These are phyloP conservation scores for Artemisiospiza belli DNA, from an alignment of 2,113 vertebrate species.

Conservation along the genomic window DNA sequence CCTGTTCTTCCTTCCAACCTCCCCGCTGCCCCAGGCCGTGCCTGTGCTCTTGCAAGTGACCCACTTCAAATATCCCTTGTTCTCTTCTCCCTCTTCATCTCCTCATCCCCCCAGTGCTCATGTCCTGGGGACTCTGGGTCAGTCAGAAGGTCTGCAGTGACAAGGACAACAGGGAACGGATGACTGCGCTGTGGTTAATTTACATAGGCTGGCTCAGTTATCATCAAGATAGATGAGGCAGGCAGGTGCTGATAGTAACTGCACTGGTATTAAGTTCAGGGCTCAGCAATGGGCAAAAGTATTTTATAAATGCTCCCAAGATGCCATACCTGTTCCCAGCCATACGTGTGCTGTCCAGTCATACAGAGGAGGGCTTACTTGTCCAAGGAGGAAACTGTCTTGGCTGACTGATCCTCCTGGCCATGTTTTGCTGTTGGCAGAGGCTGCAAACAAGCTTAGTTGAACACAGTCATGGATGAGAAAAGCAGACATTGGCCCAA, in stretches of 20 bases:
- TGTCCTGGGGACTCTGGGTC: neutral
- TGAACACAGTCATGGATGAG: neutral
- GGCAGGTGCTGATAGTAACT: neutral
- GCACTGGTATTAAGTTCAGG: neutral
- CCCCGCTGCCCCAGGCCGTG: neutral
- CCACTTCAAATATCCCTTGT: neutral
- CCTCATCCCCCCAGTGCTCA: neutral
- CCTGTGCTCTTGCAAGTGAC: neutral
- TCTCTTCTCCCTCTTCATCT: neutral
- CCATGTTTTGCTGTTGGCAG: neutral
- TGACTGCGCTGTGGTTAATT: neutral
- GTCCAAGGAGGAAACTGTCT: neutral
- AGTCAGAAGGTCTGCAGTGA: neutral
- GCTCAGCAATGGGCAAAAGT: neutral
- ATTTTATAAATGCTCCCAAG: neutral
- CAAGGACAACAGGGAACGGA: neutral
- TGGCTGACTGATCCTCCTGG: neutral
- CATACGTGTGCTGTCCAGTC: neutral
- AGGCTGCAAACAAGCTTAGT: neutral
- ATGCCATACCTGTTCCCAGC: neutral
- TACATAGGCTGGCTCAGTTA: neutral
- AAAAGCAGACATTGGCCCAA: neutral
- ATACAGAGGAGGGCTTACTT: neutral
- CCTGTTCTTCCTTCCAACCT: neutral
- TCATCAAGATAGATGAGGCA: neutral